A percentile compares a stretch with the other conserved stretches of the same genome.
phyloP scores from a whole-genome alignment of 2,113 vertebrate genomes.

The Bettongia penicillata region DNA sequence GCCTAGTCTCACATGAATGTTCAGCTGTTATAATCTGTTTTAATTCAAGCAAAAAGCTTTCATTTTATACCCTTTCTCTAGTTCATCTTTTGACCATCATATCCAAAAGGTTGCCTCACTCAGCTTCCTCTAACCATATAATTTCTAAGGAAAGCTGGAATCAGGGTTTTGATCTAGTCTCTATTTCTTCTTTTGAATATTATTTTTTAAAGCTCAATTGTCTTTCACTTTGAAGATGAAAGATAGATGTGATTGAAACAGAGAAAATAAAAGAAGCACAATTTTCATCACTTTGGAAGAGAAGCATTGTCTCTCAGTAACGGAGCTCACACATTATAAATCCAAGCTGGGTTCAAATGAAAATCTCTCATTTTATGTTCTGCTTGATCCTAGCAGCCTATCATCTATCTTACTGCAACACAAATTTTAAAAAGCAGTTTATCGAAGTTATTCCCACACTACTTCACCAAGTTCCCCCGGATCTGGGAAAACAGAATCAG shows the following conservation, averaged over 20 bases:
- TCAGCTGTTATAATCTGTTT: not conserved
- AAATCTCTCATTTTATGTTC: not conserved
- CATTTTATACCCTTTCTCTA: not conserved
- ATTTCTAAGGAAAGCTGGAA: not conserved
- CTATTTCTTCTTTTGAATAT: not conserved
- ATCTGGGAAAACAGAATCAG: not conserved
- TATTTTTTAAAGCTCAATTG: not conserved
- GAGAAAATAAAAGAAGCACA: slow-evolving; percentile 16
- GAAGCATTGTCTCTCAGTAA: not conserved
- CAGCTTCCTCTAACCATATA: not conserved
- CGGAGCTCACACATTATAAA: not conserved
- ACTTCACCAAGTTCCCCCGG: not conserved
- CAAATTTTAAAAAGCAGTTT: not conserved
- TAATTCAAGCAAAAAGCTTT: not conserved
- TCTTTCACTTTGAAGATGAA: slow-evolving; percentile 44
- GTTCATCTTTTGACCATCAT: not conserved
- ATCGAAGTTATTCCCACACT: not conserved
- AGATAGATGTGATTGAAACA: slow-evolving; percentile 23
- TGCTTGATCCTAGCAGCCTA: not conserved
- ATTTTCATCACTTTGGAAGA: not conserved
- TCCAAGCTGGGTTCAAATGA: not conserved
- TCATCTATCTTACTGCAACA: not conserved
- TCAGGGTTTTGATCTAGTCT: not conserved
- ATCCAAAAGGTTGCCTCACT: not conserved
- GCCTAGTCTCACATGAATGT: not conserved